Base-by-base conservation (phyloP, 2,797 vertebrate species). In the Triplophysa bombifrons region DNA sequence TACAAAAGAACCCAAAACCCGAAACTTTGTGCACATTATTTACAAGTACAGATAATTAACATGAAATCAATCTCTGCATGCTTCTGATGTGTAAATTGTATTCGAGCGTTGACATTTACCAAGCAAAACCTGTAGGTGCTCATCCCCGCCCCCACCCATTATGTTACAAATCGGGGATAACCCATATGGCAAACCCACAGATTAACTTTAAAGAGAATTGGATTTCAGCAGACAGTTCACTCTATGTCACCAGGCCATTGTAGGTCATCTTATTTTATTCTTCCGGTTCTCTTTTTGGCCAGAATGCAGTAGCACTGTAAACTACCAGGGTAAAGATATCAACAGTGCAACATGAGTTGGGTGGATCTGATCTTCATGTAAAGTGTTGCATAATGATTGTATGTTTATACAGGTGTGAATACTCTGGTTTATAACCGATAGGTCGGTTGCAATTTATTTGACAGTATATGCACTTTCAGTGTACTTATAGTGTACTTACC, bases 101-200 rank as follows among this genome's bases (percentile, higher is more conserved):
- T 22, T 22, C 2, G 13, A 6, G 20, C 25, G 16, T 30, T 30
- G 46, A 51, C 10, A 8, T 67, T 67, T 67, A 22, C 7, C 19
- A 67, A 44, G 10, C 25, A 34, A 66, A 58, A 30, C 64, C 22
- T 65, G 22, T 44, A 58, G 72, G 61, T 69, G 53, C 61, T 80
- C 30, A 71, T 76, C 74, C 65, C 44, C 14, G 58, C 61, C 82
- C 77, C 68, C 68, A 61, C 66, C 60, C 22, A 44, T 74, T 70
- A 60, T 61, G 65, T 71, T 74, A 64, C 74, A 72, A 69, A 78
- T 77, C 56, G 17, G 77, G 80, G 73, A 83, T 81, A 69, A 67
- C 76, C 79, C 82, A 81, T 81, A 83, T 83, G 84, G 84, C 68
- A 38, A 67, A 58, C 74, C 72, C 46, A 46, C 76, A 78, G 85